phyloP scores from a whole-genome alignment of 23 tunicate species.

The Ascidia mentula region DNA sequence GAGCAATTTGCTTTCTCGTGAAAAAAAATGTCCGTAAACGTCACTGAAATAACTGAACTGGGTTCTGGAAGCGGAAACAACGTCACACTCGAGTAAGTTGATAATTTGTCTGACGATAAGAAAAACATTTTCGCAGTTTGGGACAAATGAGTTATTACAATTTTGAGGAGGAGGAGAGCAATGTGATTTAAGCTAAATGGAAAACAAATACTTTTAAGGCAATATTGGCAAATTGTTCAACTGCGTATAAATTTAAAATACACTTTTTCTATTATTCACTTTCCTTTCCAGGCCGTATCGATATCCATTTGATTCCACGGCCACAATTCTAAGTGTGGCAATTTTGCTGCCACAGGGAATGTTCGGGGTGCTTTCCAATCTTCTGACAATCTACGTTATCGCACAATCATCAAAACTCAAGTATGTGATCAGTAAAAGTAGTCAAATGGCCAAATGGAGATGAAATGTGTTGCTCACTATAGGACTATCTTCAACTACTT shows the following conservation, averaged over 20 bases:
- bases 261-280: too few relatives aligned
- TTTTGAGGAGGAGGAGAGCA: too few relatives aligned
- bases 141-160: too few relatives aligned
- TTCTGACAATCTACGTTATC: background rate
- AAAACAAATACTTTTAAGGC: too few relatives aligned
- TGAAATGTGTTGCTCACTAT: background rate
- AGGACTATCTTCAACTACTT: conserved; percentile 19
- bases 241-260: too few relatives aligned
- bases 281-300: background rate
- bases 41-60: background rate
- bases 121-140: too few relatives aligned
- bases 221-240: too few relatives aligned
- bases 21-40: background rate
- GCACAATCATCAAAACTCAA: background rate
- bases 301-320: background rate
- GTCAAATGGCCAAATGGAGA: too few relatives aligned
- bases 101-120: too few relatives aligned
- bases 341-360: background rate
- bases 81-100: too few relatives aligned
- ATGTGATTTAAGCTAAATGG: too few relatives aligned
- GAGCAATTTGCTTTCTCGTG: background rate
- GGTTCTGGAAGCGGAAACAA: background rate
- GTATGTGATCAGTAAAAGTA: too few relatives aligned
- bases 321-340: background rate
- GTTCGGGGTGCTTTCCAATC: background rate